Conservation (phyloP, 1,140 invertebrate species). For the Scaptodrosophila lebanonensis region DNA sequence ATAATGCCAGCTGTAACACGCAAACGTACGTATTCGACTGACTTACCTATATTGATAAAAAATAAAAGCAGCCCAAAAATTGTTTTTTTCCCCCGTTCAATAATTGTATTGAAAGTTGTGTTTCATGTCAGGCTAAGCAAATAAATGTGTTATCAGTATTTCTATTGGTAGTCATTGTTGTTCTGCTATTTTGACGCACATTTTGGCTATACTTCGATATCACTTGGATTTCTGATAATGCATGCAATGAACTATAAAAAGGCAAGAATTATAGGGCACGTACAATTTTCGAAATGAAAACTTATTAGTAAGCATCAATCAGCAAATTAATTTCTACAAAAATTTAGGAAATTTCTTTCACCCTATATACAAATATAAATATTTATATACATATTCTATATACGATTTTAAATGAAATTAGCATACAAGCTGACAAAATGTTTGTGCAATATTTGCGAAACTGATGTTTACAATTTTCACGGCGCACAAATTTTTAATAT, state of each 20-base stretch:
- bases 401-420: too few relatives aligned
- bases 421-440: too few relatives aligned
- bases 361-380: too few relatives aligned
- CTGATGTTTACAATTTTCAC: too few relatives aligned
- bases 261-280: too few relatives aligned
- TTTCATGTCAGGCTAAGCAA: background rate
- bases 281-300: too few relatives aligned
- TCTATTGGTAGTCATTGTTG: conserved; percentile 25
- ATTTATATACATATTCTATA: too few relatives aligned
- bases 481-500: too few relatives aligned
- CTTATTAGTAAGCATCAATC: too few relatives aligned
- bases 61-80: conserved; percentile 29
- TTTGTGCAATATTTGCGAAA: too few relatives aligned
- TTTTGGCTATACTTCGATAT: background rate
- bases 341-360: too few relatives aligned
- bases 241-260: conserved; percentile 12
- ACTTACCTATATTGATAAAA: conserved; percentile 48
- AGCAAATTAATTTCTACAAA: too few relatives aligned
- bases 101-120: conserved; percentile 36
- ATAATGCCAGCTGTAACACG: conserved; percentile 49
- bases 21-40: conserved; percentile 16
- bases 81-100: conserved; percentile 6
- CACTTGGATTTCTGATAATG: conserved; percentile 15
- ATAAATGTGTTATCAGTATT: conserved; percentile 38
- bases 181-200: conserved; percentile 21